Conservation (phyloP, 2,888 invertebrate genomes). For the Seira musarum region DNA sequence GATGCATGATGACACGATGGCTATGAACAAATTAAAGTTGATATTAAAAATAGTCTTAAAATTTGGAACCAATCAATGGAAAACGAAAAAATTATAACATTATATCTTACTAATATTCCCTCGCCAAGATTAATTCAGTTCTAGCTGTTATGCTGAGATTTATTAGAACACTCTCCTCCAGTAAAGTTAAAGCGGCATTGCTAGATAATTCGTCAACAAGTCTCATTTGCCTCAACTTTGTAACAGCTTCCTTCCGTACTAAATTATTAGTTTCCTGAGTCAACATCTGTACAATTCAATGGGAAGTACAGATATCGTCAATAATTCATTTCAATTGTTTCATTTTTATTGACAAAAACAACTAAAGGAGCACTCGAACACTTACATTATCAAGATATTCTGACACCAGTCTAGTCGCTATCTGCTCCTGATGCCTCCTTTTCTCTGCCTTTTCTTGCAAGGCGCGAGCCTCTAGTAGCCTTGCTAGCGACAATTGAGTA, state of each 20-base stretch:
- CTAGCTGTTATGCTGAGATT: constrained; percentile 16
- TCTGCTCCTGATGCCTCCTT: constrained; percentile 17
- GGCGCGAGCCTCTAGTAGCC: constrained; percentile 32
- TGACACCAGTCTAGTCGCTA: constrained; percentile 13
- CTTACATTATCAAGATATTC: constrained; percentile 38
- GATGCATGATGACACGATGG: too few relatives aligned
- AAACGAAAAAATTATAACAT: neutral
- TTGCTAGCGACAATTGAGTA: constrained; percentile 11
- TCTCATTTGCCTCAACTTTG: neutral
- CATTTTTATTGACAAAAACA: too few relatives aligned
- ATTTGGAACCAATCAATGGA: neutral
- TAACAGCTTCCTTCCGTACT: neutral
- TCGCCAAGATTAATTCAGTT: constrained; percentile 29
- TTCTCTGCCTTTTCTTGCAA: constrained; percentile 13
- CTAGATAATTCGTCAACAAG: constrained; percentile 3
- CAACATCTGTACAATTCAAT: neutral
- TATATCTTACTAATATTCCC: constrained; percentile 40
- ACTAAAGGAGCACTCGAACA: too few relatives aligned
- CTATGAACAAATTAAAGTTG: constrained; percentile 3
- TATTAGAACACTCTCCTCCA: constrained; percentile 30
- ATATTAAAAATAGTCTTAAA: neutral
- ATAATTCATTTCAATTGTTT: neutral
- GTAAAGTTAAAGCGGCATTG: neutral
- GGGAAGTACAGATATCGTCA: too few relatives aligned
- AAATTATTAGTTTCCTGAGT: neutral